Evolutionary conservation across 2,797 vertebrate genomes (phyloP).

Genomic region (Toxotes lorentzi): DNA sequence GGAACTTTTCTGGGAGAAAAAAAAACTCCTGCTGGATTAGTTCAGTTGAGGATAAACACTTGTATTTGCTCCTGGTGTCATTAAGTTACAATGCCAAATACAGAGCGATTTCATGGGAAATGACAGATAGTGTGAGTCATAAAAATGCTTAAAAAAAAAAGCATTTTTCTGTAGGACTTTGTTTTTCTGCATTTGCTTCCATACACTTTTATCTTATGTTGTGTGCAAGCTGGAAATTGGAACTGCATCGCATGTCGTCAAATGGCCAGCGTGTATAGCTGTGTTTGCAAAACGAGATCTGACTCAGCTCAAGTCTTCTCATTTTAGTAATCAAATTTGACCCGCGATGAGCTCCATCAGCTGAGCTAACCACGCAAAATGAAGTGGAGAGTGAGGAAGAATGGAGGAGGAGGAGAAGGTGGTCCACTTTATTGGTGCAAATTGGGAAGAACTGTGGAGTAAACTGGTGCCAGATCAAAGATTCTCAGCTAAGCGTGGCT

Average conservation of each 20-base stretch:
- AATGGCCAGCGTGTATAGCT: conserved; percentile 13
- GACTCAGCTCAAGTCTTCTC: conserved; percentile 4
- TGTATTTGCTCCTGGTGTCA: conserved; percentile 51
- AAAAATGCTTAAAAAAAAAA: conserved; percentile 79
- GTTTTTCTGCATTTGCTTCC: conserved; percentile 27
- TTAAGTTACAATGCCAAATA: conserved; percentile 54
- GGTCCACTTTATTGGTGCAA: conserved; percentile 44
- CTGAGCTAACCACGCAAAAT: conserved; percentile 37
- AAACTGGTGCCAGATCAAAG: conserved; percentile 66
- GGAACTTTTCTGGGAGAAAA: conserved; percentile 11
- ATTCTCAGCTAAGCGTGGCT: conserved; percentile 56
- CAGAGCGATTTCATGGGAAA: conserved; percentile 51
- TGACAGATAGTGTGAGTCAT: conserved; percentile 62
- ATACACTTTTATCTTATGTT: conserved; percentile 12
- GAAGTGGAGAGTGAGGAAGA: conserved; percentile 22
- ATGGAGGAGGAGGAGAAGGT: conserved; percentile 29
- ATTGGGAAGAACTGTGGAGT: conserved; percentile 46
- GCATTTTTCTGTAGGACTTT: conserved; percentile 35
- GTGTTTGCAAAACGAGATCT: conserved; percentile 36
- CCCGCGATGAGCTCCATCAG: conserved; percentile 39
- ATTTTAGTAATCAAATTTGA: conserved; percentile 61
- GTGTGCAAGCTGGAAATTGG: conserved; percentile 30
- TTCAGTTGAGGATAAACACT: conserved; percentile 40
- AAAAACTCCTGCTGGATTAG: conserved; percentile 3
- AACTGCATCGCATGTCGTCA: neutral